Conservation (phyloP, 2,113 vertebrate genomes). For the Macquaria ambigua region DNA sequence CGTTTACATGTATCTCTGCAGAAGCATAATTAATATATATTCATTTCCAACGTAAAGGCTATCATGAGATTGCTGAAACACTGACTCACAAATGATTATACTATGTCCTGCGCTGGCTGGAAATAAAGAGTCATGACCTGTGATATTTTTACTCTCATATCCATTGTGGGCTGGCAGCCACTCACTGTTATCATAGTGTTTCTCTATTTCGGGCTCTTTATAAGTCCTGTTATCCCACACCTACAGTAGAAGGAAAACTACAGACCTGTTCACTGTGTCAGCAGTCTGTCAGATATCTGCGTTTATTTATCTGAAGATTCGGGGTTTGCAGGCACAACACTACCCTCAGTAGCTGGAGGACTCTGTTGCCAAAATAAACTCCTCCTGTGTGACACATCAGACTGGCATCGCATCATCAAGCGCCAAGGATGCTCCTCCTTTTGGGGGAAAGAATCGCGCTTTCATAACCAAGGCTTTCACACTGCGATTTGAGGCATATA, state of each 20-base stretch:
- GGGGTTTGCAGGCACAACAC: not conserved
- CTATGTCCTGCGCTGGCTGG: constrained; percentile 15
- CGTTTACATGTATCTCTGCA: too few relatives aligned
- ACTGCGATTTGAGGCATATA: too few relatives aligned
- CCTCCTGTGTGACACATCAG: not conserved
- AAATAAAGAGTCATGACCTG: constrained; percentile 42
- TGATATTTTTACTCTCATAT: constrained; percentile 53
- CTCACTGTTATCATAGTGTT: constrained; percentile 43
- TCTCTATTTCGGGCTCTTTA: constrained; percentile 23
- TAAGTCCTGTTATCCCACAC: constrained; percentile 15
- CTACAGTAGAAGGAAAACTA: not conserved
- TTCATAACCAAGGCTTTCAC: too few relatives aligned
- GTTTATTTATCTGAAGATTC: constrained; percentile 13
- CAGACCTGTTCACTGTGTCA: not conserved
- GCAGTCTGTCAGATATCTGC: not conserved
- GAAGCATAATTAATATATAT: too few relatives aligned
- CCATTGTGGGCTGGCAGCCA: constrained; percentile 11
- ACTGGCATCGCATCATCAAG: too few relatives aligned
- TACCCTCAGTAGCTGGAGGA: not conserved
- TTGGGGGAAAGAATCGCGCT: too few relatives aligned
- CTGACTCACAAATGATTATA: not conserved
- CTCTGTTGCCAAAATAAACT: constrained; percentile 8
- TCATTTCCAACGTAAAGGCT: too few relatives aligned
- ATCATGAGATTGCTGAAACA: not conserved
- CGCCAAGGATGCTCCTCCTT: too few relatives aligned